Base-by-base conservation (phyloP, 1,140 invertebrate genomes). In the Aplysia californica region DNA sequence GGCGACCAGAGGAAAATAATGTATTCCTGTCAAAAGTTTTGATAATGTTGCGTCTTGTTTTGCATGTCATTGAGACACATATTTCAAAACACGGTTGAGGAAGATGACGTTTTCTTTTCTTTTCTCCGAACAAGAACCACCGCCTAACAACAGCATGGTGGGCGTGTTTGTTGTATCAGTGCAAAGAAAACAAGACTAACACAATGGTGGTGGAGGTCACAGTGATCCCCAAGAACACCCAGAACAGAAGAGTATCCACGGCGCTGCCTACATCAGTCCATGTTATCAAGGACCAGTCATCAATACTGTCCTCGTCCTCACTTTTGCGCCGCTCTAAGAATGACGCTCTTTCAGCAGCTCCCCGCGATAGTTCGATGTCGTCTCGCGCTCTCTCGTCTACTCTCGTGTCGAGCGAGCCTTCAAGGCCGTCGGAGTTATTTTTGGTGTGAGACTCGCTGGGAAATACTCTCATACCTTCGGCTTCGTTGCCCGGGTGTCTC, bases 231-330 rank as follows among this genome's bases (percentile, higher is more conserved):
- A 81, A 64, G 38, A 81, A 81, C 0, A 78, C 71, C 80, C 80
- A 81, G 64, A 81, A 81, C 20, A 81, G 61, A 15, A 81, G 31
- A 31, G 78, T 81, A 41, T 81, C 80, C 18, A 79, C 76, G 55
- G 80, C 75, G 50, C 64, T 74, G n/a, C 77, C 80, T 18, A 81
- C 77, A 38, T 81, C 80, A 5, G 26, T 55, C 80, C 80, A 81
- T 18, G 80, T 77, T 41, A 81, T 65, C 15, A 39, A 67, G 3
- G 59, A 35, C 78, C 78, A 76, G 58, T 76, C 74, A 23, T 79
- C 77, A 18, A 44, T 26, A 29, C 68, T 72, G 20, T 66, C 10
- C 20, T 75, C 73, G 6, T 66, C 72, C 20, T 55, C 44, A 23
- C 21, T 3, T 31, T 26, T 66, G 15, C 68, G 23, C n/a, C n/a